Percentiles rank a stretch among this genome's conserved stretches.
phyloP scores from a whole-genome alignment of 2,797 vertebrate species.

The Xenops minutus region DNA sequence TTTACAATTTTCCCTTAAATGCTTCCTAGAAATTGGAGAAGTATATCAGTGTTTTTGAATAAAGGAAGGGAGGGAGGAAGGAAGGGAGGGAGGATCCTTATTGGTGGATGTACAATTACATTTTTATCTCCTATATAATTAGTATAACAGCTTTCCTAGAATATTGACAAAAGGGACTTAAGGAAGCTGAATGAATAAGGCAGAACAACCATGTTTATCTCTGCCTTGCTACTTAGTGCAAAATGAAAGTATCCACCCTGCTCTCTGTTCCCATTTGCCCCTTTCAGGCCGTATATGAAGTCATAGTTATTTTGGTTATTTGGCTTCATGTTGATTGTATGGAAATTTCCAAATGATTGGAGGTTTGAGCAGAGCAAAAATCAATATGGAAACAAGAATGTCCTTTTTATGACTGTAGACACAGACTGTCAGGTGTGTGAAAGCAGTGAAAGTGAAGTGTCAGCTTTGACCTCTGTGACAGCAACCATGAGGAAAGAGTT shows the following conservation, averaged over 20 bases:
- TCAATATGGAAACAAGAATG: rapidly evolving
- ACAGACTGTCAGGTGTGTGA: background rate
- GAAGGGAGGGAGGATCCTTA: background rate
- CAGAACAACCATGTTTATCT: background rate
- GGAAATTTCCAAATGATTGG: background rate
- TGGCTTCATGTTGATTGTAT: background rate
- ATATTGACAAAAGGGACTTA: background rate
- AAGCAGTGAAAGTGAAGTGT: background rate
- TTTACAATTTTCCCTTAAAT: background rate
- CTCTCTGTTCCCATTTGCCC: background rate
- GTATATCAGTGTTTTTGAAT: background rate
- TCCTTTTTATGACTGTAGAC: background rate
- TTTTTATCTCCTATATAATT: background rate
- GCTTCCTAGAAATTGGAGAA: background rate
- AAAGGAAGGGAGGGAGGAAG: too few species aligned
- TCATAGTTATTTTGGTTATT: background rate
- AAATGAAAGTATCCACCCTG: background rate
- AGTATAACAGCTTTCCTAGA: background rate
- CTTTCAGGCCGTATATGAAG: background rate
- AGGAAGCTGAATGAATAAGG: background rate
- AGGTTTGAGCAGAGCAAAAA: background rate
- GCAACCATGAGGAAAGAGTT: background rate
- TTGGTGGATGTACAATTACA: background rate
- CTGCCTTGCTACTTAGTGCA: background rate
- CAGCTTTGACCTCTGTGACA: background rate